Conservation (phyloP, 2,888 invertebrate species). For the Campopleginae sp. region DNA sequence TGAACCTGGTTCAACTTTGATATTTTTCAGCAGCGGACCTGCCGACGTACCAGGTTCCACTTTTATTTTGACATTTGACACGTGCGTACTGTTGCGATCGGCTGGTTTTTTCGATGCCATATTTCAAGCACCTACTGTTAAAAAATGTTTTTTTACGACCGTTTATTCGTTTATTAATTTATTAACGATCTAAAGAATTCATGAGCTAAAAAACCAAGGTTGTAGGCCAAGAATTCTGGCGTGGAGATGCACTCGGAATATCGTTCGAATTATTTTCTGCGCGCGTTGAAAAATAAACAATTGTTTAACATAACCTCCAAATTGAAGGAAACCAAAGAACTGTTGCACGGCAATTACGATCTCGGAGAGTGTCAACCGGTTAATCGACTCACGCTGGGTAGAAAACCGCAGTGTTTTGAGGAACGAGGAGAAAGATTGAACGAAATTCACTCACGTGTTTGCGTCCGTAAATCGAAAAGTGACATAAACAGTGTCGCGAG, state of each 20-base stretch:
- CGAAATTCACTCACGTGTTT: constrained; percentile 18
- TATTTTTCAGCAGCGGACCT: constrained; percentile 67
- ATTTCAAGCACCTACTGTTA: constrained; percentile 2
- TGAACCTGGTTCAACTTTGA: constrained; percentile 78
- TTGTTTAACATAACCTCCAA: constrained; percentile 21
- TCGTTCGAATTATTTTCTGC: neutral
- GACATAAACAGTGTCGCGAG: constrained; percentile 2
- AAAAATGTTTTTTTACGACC: too few species aligned
- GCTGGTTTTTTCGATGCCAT: constrained; percentile 70
- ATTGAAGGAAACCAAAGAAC: neutral
- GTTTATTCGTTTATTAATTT: too few species aligned
- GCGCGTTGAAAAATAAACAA: constrained; percentile 14
- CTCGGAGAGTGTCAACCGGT: neutral
- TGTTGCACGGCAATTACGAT: neutral
- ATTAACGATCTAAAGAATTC: neutral
- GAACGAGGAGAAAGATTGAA: neutral
- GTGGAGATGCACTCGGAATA: too few species aligned
- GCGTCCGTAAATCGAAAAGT: neutral
- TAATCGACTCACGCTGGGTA: neutral
- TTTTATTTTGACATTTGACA: constrained; percentile 72
- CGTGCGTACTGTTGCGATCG: constrained; percentile 50
- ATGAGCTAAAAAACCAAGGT: neutral
- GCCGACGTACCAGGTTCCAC: constrained; percentile 74
- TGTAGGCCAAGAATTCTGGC: neutral
- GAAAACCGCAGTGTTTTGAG: neutral